Percentiles rank a stretch among this genome's conserved stretches.
Evolutionary conservation across 2,888 invertebrate species (phyloP).

Genomic region (Volucella bombylans): DNA sequence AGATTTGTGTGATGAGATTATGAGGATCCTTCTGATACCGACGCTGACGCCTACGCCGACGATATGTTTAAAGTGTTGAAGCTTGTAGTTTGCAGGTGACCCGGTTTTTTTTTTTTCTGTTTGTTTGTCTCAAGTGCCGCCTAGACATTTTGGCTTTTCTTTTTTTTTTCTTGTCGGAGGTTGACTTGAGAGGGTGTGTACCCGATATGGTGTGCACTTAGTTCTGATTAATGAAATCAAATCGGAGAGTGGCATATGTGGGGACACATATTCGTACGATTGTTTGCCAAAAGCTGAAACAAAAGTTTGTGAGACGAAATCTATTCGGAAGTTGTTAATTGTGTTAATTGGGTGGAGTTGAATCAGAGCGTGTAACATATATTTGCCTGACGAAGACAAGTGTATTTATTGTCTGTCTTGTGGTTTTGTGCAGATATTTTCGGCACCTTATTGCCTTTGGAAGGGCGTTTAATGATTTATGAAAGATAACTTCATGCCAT

Average conservation of each 20-base stretch:
- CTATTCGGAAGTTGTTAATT: not conserved
- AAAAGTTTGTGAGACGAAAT: not conserved
- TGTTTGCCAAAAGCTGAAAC: not conserved
- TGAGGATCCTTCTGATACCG: conserved; percentile 22
- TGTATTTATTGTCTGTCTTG: not conserved
- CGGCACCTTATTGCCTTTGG: not conserved
- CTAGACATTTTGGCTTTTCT: too few relatives aligned
- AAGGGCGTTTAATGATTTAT: not conserved
- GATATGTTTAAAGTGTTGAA: conserved; percentile 10
- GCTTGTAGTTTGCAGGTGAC: not conserved
- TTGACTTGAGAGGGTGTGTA: conserved; percentile 19
- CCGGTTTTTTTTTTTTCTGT: conserved; percentile 1
- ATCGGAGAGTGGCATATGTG: conserved; percentile 20
- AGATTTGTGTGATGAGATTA: conserved; percentile 62
- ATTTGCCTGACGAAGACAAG: not conserved
- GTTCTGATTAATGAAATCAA: conserved; percentile 32
- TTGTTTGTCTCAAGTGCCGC: not conserved
- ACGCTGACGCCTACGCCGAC: not conserved
- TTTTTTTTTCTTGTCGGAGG: too few relatives aligned
- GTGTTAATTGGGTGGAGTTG: conserved; percentile 11
- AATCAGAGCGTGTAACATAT: not conserved
- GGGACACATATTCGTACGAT: not conserved
- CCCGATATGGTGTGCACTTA: not conserved
- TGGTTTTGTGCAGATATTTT: not conserved
- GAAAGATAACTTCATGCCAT: not conserved